phyloP scores from a whole-genome alignment of 1,140 invertebrate genomes.

The Kradibia gibbosae region DNA sequence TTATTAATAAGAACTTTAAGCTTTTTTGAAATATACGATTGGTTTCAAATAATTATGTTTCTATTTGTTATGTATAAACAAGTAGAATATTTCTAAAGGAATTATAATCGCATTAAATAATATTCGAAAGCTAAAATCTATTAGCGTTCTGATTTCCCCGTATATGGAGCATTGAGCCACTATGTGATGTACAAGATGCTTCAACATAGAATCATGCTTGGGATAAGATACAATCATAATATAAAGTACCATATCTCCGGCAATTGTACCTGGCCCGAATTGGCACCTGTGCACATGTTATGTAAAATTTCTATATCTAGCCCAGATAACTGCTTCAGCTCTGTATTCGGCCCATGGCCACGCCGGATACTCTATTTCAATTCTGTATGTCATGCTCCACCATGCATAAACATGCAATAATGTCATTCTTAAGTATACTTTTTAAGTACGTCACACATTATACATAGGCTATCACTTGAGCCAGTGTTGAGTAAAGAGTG shows the following conservation, averaged over 20 bases:
- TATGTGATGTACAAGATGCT: too few relatives aligned
- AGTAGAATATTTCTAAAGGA: too few relatives aligned
- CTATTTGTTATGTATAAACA: too few relatives aligned
- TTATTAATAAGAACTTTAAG: too few relatives aligned
- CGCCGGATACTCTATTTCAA: background rate
- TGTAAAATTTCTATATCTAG: conserved; percentile 10
- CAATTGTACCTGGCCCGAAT: background rate
- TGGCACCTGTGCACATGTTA: background rate
- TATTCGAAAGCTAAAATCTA: too few relatives aligned
- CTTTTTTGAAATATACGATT: too few relatives aligned
- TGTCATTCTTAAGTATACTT: background rate
- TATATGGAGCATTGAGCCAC: too few relatives aligned
- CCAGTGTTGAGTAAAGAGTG: background rate
- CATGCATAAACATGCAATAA: conserved; percentile 2
- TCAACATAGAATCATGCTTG: background rate
- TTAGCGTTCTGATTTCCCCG: too few relatives aligned
- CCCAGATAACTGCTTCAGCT: background rate
- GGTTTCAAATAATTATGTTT: too few relatives aligned
- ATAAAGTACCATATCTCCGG: background rate
- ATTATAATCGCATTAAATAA: too few relatives aligned
- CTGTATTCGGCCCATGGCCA: conserved; percentile 5
- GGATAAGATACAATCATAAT: background rate
- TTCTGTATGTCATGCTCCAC: background rate
- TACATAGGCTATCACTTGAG: background rate
- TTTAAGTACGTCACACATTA: background rate